Evolutionary conservation across 2,888 invertebrate species (phyloP), one percentile per base, ranked within the genome.

Genomic region (Drosophila anceps): DNA sequence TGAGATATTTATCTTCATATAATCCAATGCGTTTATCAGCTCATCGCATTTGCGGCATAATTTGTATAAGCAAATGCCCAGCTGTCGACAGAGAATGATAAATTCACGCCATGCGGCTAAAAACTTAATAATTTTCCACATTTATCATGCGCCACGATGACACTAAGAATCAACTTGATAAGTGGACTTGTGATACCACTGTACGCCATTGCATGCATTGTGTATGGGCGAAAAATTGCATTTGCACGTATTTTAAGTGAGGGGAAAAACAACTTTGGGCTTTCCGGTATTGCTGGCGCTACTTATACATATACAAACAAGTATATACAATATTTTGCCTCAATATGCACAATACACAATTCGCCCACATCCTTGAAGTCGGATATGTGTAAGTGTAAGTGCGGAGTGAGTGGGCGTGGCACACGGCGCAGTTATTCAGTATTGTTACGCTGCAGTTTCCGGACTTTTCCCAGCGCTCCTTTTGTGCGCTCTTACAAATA

Each of bases 401-500:
- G 33, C 2, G 24, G 50, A 29, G 41, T 35, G 46, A 2, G 33
- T 2, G 20, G 53, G 51, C 51, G 51, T 54, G 54, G 37, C 51
- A 24, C 9, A 48, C 31, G 60, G 15, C 31, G 33, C 46, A 54
- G 33, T 58, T 63, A 58, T 66, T 69, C 63, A 50, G 64, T 65
- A 82, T 80, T 86, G 79, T 79, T 81, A 81, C 69, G 72, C 76
- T 81, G 84, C 82, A 84, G 79, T 81, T 84, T 84, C 79, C 83
- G 65, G 67, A 46, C 72, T 61, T 64, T 72, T 75, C 74, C 71
- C 71, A 74, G 29, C 46, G 73, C 69, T 70, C 41, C 67, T 57
- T 79, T 69, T 62, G 69, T 66, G 54, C 46, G 68, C 61, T 44
- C 72, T 76, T 61, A 68, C 80, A 67, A 66, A 84, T 78, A 79